Evolutionary conservation across 2,113 vertebrate genomes (phyloP), one percentile per base, ranked within the genome.

Genomic region (Elgaria multicarinata): DNA sequence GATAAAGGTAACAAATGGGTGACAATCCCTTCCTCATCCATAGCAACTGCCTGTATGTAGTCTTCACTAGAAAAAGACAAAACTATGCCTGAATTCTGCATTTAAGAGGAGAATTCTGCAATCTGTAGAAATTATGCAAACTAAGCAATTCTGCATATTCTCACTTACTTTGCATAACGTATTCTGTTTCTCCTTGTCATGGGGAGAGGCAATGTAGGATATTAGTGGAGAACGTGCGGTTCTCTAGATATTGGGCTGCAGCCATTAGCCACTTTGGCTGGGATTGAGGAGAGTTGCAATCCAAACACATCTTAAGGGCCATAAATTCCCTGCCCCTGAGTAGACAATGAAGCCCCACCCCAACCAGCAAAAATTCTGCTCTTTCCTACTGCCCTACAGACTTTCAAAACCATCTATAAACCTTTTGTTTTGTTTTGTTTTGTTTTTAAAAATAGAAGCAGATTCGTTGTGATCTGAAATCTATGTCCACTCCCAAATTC

Each of bases 1-100:
- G 92, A 90, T 93, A 24, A 94, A 93, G 92, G 85, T 95, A 95
- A 91, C 92, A 92, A 86, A 92, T 88, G 92, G 94, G 87, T 89
- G 91, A 72, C 88, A 46, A 87, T 90, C 46, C 89, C 89, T 93
- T 89, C 94, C 83, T 91, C 86, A 85, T 88, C 92, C 91, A 76
- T 89, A 82, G 88, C 92, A 88, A 91, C 92, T 93, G 20, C 2
- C 24, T 78, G 39, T 62, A 9, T 66, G 12, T 36, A 42, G 12
- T 66, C 4, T 26, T 9, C 16, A 46, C 9, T 58, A 24, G 75
- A 76, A 76, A 44, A 55, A 58, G 58, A 31, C n/a, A n/a, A n/a
- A n/a, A n/a, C n/a, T n/a, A n/a, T n/a, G n/a, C n/a, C n/a, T n/a
- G n/a, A n/a, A n/a, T n/a, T n/a, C n/a, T n/a, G n/a, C n/a, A n/a